These are phyloP conservation scores for Megalops cyprinoides DNA, from an alignment of 2,797 vertebrate species.

Conservation along the genomic window DNA sequence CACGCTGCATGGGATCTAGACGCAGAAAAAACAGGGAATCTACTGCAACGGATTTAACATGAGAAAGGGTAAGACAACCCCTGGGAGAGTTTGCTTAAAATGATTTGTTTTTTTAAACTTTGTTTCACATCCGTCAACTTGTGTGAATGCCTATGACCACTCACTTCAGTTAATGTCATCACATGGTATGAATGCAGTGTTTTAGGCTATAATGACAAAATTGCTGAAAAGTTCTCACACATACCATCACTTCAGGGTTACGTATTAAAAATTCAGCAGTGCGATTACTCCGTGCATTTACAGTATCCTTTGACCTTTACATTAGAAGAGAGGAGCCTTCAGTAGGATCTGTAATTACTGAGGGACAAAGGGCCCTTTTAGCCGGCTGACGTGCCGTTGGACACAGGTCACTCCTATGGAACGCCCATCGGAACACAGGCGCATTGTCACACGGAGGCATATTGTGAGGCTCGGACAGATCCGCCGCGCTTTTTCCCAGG, in stretches of 20 bases:
- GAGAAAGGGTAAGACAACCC: background rate
- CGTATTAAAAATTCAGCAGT: conserved; percentile 11
- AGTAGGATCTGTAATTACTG: conserved; percentile 1
- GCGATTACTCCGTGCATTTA: background rate
- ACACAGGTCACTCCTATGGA: conserved; percentile 32
- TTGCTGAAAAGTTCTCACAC: no score
- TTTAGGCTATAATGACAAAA: no score
- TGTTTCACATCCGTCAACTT: background rate
- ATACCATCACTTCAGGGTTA: background rate
- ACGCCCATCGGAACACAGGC: conserved; percentile 51
- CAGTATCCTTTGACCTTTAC: conserved; percentile 16
- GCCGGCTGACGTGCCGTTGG: conserved; percentile 21
- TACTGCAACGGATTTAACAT: background rate
- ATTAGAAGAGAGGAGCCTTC: background rate
- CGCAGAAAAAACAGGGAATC: background rate
- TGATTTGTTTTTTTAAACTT: conserved; percentile 13
- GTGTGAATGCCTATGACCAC: no score
- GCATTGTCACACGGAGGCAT: conserved; percentile 49
- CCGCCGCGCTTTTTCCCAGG: conserved; percentile 35
- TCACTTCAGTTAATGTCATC: no score
- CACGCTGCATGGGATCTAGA: background rate
- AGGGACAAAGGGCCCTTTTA: conserved; percentile 53
- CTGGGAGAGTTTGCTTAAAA: conserved; percentile 2
- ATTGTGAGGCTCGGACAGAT: conserved; percentile 54
- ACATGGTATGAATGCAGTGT: no score